Base-by-base conservation (phyloP, 2,113 vertebrate genomes). In the Eretmochelys imbricata region DNA sequence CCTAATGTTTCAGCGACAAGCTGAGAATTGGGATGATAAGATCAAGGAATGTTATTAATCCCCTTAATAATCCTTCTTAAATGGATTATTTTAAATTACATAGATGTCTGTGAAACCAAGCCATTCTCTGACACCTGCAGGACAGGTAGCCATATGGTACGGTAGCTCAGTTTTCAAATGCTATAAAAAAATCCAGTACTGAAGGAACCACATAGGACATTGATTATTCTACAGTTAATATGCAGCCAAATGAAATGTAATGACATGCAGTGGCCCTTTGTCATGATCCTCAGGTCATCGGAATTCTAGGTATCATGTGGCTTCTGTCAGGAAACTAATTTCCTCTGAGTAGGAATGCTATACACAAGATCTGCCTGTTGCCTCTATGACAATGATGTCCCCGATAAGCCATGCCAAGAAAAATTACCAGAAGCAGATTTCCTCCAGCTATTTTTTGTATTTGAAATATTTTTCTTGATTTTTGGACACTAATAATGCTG, bases 1-100 rank as follows among this genome's bases (percentile, higher is more conserved):
- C 89, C 69, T 84, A 81, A 92, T 65, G 55, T 3, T 86, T 72
- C 17, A 20, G 38, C 62, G 38, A 86, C 20, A 27, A 27, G 62
- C 75, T 92, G 85, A 96, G 85, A 96, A 95, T 81, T 93, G 76
- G 38, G 50, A 14, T 89, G 10, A 85, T 86, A 84, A 94, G 55
- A 92, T 85, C 38, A 94, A 94, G 69, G 79, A 85, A 65, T 87
- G 62, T 88, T 94, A 75, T 81, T 90, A 88, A 57, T 87, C 48
- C 48, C 46, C 31, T 87, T 97, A 81, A 42, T 42, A 42, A 42
- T 42, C 38, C 38, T 87, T 88, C 13, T 96, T 83, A 95, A 93
- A 88, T 54, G 51, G 24, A 17, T 90, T 72, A 20, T 79, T 72
- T 95, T 85, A 96, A 88, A 80, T 81, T 94, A 49, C 5, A 95